Percentiles rank a stretch among this genome's conserved stretches.
These are phyloP conservation scores for Hyles euphorbiae DNA, from an alignment of 1,140 invertebrate genomes.

Conservation along the genomic window DNA sequence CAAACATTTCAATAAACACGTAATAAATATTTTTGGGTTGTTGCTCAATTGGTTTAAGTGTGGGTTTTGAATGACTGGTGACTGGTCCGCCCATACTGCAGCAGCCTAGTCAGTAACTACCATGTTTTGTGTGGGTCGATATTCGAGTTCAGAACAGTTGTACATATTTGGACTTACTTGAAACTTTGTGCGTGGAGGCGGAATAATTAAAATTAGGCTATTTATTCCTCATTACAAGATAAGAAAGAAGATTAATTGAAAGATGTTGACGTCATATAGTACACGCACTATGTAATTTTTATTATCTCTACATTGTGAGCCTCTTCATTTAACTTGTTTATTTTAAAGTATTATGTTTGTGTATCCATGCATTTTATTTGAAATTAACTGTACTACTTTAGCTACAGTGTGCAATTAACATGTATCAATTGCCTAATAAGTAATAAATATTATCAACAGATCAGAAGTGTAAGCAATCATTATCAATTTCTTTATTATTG, in stretches of 20 bases:
- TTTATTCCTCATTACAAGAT: no score
- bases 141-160: conserved; percentile 19
- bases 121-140: conserved; percentile 35
- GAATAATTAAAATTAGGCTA: conserved; percentile 13
- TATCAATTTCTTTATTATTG: no score
- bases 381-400: no score
- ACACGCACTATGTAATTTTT: no score
- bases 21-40: conserved; percentile 26
- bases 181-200: conserved; percentile 13
- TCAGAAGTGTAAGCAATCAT: no score
- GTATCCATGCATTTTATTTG: no score
- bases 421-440: background rate
- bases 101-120: conserved; percentile 12
- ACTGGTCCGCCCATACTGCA: conserved; percentile 50
- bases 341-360: no score
- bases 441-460: no score
- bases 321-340: no score
- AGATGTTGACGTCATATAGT: no score
- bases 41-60: conserved; percentile 34
- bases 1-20: conserved; percentile 4
- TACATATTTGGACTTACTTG: conserved; percentile 29
- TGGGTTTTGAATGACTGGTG: conserved; percentile 23
- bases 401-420: background rate
- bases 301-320: no score
- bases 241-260: no score